These are phyloP conservation scores for Pterocles gutturalis DNA, from an alignment of 2,113 vertebrate genomes.

Conservation along the genomic window DNA sequence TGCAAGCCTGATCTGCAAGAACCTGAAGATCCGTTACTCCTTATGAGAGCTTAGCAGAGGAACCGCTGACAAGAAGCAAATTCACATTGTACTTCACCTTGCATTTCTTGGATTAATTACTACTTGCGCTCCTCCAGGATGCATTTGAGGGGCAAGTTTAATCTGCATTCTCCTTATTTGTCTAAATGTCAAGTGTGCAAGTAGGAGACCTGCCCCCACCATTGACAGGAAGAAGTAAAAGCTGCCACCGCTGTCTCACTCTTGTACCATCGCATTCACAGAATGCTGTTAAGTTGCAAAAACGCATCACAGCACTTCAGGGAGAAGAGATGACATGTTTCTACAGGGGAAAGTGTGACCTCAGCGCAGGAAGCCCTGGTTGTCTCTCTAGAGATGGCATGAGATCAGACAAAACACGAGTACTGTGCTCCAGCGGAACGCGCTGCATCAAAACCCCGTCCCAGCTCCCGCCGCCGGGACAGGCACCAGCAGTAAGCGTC, in stretches of 20 bases:
- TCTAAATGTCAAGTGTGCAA: background rate
- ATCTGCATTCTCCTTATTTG: background rate
- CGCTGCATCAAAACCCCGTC: too few relatives aligned
- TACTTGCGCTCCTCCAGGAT: background rate
- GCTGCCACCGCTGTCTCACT: too few relatives aligned
- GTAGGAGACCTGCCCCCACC: background rate
- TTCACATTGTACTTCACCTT: rapidly evolving
- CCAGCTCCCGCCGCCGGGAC: background rate
- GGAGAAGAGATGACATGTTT: background rate
- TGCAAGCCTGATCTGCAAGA: background rate
- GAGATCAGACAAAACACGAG: background rate
- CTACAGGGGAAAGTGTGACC: background rate
- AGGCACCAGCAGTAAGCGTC: rapidly evolving
- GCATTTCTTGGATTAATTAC: too few relatives aligned
- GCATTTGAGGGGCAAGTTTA: too few relatives aligned
- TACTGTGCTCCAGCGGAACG: rapidly evolving
- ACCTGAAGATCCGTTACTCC: background rate
- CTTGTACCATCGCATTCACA: background rate
- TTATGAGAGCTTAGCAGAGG: background rate
- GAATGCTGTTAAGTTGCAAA: background rate
- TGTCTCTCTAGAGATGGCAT: rapidly evolving
- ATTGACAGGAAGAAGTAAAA: background rate
- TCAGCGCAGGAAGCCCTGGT: background rate
- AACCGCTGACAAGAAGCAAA: background rate
- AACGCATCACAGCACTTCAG: background rate